phyloP scores from a whole-genome alignment of 2,113 vertebrate species.

The Otocyon megalotis region DNA sequence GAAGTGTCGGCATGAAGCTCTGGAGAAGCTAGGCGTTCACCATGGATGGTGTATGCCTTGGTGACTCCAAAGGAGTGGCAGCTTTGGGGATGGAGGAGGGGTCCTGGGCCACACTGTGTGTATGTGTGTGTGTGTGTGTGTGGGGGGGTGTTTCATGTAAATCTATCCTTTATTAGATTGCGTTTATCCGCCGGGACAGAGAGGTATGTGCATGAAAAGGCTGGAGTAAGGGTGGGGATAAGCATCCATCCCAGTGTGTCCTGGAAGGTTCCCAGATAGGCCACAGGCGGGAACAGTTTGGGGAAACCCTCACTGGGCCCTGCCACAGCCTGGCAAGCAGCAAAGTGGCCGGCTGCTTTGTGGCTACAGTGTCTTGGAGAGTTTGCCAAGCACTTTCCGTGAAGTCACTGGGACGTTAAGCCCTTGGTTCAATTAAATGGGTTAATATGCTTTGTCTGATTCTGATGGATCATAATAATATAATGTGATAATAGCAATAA shows the following conservation, averaged over 20 bases:
- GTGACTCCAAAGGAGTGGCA: neutral
- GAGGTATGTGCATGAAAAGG: neutral
- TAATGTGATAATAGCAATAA: conserved; percentile 79
- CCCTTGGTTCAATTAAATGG: conserved; percentile 74
- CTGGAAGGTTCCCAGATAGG: conserved; percentile 52
- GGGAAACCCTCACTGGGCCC: neutral
- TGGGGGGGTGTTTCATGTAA: neutral
- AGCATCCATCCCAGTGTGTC: neutral
- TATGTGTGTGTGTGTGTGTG: neutral
- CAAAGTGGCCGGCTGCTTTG: conserved; percentile 27
- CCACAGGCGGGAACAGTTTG: conserved; percentile 50
- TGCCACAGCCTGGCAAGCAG: neutral
- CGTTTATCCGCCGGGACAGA: neutral
- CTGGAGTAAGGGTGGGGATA: neutral
- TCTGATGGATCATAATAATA: conserved; percentile 66
- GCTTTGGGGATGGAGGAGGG: neutral
- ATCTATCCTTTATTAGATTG: neutral
- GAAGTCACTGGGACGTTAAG: conserved; percentile 69
- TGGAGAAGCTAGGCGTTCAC: neutral
- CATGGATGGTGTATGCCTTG: neutral
- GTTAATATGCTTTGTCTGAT: conserved; percentile 78
- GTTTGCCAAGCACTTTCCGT: conserved; percentile 56
- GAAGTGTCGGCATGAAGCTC: neutral
- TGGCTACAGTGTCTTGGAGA: conserved; percentile 30
- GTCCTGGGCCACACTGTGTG: neutral